These are phyloP conservation scores for Peromyscus aztecus DNA, from an alignment of 2,797 vertebrate genomes.

Conservation along the genomic window DNA sequence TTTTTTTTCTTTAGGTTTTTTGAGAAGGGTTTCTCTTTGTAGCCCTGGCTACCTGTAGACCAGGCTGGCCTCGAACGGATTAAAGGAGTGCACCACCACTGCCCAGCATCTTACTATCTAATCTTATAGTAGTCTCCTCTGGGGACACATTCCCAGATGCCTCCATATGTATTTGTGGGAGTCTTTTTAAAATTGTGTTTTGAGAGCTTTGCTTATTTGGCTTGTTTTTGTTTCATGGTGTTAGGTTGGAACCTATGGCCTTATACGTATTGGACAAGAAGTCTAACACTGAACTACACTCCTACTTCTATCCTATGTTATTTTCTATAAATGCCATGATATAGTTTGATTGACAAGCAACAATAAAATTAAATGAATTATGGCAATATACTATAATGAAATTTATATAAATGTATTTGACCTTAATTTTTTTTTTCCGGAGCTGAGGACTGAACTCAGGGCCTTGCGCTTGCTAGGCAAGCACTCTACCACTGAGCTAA, in stretches of 20 bases:
- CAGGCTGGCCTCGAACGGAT: background rate
- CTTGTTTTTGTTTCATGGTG: background rate
- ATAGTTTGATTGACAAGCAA: background rate
- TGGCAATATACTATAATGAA: background rate
- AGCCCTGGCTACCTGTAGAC: background rate
- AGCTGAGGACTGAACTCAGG: no score
- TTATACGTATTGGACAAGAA: background rate
- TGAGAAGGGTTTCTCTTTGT: background rate
- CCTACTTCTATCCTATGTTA: background rate
- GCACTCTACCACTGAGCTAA: no score
- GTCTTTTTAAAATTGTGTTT: background rate
- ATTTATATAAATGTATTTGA: background rate
- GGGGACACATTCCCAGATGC: background rate
- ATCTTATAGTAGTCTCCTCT: background rate
- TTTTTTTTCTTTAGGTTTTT: background rate
- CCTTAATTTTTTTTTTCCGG: background rate
- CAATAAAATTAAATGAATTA: background rate
- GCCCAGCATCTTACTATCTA: background rate
- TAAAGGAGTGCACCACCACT: background rate
- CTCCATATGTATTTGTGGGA: background rate
- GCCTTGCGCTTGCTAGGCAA: no score
- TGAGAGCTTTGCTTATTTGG: background rate
- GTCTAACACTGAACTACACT: background rate
- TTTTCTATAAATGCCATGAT: background rate
- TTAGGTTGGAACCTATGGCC: background rate